Evolutionary conservation across 1,140 invertebrate genomes (phyloP).

Genomic region (Microvelia longipes): DNA sequence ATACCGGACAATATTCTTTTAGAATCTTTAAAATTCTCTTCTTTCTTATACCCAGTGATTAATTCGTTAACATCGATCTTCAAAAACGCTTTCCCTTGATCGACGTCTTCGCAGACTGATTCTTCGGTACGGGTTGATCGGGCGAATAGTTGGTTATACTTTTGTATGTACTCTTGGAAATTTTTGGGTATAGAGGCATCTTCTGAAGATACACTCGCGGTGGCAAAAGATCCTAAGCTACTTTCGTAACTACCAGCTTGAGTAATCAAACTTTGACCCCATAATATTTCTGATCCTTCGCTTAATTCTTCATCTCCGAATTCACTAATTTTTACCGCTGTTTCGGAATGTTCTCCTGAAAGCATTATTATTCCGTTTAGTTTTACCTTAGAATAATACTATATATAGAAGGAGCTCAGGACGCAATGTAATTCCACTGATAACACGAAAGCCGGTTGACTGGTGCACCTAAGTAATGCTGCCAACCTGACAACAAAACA

Average conservation of each 20-base stretch:
- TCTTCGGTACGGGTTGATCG: neutral
- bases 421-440: too few relatives aligned
- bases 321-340: too few relatives aligned
- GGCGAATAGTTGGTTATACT: neutral
- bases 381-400: too few relatives aligned
- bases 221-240: neutral
- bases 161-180: neutral
- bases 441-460: too few relatives aligned
- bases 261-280: neutral
- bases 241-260: neutral
- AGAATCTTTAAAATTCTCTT: neutral
- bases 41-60: neutral
- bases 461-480: too few relatives aligned
- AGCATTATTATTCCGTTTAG: too few relatives aligned
- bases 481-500: too few relatives aligned
- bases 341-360: too few relatives aligned
- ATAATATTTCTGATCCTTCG: too few relatives aligned
- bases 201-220: neutral
- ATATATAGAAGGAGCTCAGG: too few relatives aligned
- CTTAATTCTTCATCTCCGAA: too few relatives aligned
- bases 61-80: constrained; percentile 1
- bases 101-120: neutral
- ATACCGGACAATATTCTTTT: neutral
- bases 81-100: neutral
- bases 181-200: neutral